A percentile compares a stretch with the other conserved stretches of the same genome.
phyloP scores from a whole-genome alignment of 1,140 invertebrate species.

The Eumaeus atala region DNA sequence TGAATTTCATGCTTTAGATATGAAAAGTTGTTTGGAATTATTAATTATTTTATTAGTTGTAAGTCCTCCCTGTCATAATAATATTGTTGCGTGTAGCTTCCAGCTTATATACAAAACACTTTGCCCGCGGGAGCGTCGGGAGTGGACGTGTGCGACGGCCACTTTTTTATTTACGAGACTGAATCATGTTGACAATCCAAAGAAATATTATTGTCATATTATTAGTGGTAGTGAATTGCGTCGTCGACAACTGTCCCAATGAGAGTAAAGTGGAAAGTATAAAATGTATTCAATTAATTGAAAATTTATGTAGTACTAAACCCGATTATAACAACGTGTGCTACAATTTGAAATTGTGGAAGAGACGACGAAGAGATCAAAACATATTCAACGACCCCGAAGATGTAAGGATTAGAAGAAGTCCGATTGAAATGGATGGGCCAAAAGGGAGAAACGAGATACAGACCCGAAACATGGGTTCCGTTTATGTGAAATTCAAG shows the following conservation, averaged over 20 bases:
- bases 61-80: no score
- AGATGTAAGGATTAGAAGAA: constrained; percentile 16
- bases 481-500: constrained; percentile 40
- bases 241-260: not conserved
- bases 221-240: constrained; percentile 7
- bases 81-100: no score
- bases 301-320: not conserved
- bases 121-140: not conserved
- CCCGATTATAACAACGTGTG: not conserved
- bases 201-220: constrained; percentile 1
- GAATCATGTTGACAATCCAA: not conserved
- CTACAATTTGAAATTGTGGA: constrained; percentile 53
- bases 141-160: not conserved
- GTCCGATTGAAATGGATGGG: constrained; percentile 18
- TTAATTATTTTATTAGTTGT: no score
- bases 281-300: not conserved
- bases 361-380: constrained; percentile 32
- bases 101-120: no score
- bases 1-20: no score
- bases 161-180: not conserved
- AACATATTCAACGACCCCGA: not conserved
- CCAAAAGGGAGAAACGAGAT: constrained; percentile 9
- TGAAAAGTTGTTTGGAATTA: no score
- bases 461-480: constrained; percentile 10
- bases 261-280: not conserved